phyloP scores from a whole-genome alignment of 2,797 vertebrate genomes.

The Tolypeutes matacus region DNA sequence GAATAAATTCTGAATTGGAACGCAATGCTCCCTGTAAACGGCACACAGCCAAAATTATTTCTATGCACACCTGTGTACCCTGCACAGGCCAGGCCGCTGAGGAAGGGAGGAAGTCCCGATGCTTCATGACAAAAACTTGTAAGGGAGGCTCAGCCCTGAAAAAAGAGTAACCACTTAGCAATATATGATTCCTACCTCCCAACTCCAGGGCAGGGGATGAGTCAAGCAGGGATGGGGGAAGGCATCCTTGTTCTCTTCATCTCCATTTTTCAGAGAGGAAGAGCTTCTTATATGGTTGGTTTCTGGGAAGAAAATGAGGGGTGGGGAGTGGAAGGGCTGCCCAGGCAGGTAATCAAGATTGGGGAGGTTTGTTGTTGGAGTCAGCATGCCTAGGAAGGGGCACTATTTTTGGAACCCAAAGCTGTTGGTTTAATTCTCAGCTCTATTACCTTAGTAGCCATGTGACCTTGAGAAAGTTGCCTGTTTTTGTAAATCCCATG shows the following conservation, averaged over 20 bases:
- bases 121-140: background rate
- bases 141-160: background rate
- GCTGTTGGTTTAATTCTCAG: background rate
- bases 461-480: background rate
- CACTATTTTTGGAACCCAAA: background rate
- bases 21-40: background rate
- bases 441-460: background rate
- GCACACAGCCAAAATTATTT: background rate
- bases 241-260: background rate
- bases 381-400: background rate
- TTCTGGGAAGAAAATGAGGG: background rate
- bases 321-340: too few relatives aligned
- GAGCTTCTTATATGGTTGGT: background rate
- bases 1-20: slow-evolving; percentile 32
- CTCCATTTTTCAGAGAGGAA: slow-evolving; percentile 8
- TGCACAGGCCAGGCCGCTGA: background rate
- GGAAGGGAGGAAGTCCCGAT: background rate
- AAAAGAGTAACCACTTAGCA: background rate
- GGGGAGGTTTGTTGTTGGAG: background rate
- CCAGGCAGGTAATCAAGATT: background rate
- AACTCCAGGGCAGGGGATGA: background rate
- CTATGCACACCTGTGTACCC: background rate
- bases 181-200: background rate
- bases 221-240: background rate
- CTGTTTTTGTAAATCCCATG: background rate